Evolutionary conservation across 2,888 invertebrate species (phyloP).

Genomic region (Acleris emargana): DNA sequence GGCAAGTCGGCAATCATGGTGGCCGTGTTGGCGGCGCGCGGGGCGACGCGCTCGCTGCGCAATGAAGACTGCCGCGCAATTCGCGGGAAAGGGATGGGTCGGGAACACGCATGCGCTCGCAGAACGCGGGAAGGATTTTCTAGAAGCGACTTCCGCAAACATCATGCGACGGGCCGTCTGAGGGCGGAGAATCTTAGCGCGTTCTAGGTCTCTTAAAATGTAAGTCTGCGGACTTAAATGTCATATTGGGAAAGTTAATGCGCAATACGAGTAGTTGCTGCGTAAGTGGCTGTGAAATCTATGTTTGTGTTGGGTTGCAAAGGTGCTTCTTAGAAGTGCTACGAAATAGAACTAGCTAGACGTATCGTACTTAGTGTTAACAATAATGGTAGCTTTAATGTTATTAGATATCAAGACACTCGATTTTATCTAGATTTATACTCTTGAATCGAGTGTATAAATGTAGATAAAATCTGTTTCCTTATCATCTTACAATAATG

Average conservation of each 20-base stretch:
- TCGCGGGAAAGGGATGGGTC: slow-evolving; percentile 63
- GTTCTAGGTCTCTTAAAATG: slow-evolving; percentile 13
- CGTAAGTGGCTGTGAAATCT: slow-evolving; percentile 2
- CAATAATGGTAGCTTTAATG: too few relatives aligned
- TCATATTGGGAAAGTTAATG: slow-evolving; percentile 23
- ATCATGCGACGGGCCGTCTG: slow-evolving; percentile 8
- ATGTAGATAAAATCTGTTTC: too few relatives aligned
- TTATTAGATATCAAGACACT: too few relatives aligned
- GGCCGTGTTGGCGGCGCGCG: slow-evolving; percentile 48
- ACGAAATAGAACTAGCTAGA: too few relatives aligned
- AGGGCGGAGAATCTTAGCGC: slow-evolving; percentile 18
- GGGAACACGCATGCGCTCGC: slow-evolving; percentile 68
- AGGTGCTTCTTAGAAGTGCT: not conserved
- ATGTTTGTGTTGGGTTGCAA: not conserved
- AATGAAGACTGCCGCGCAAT: slow-evolving; percentile 72
- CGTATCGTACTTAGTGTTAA: too few relatives aligned
- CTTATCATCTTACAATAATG: too few relatives aligned
- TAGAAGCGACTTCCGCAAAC: slow-evolving; percentile 67
- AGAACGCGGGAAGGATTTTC: slow-evolving; percentile 74
- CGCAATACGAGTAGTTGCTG: slow-evolving; percentile 8
- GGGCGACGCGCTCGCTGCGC: slow-evolving; percentile 66
- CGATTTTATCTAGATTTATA: too few relatives aligned
- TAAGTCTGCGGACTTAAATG: slow-evolving; percentile 20
- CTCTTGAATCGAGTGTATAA: too few relatives aligned
- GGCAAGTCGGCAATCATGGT: slow-evolving; percentile 74